Evolutionary conservation across 1,140 invertebrate species (phyloP).

Genomic region (Harlomillsia oculata): DNA sequence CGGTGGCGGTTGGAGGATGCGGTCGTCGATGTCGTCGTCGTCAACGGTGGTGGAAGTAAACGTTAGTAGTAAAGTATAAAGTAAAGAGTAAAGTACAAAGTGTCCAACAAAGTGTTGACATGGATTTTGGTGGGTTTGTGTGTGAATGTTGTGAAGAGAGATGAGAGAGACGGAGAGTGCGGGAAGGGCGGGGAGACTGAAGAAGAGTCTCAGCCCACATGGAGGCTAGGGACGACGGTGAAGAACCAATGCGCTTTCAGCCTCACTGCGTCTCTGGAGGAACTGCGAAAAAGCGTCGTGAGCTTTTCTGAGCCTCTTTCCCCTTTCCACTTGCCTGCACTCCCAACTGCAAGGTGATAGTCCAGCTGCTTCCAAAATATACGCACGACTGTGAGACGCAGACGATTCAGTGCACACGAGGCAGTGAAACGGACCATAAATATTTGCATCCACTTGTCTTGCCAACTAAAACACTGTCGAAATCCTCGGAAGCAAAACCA

Average conservation of each 20-base stretch:
- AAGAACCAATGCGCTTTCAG: slow-evolving; percentile 35
- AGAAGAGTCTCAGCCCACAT: no score
- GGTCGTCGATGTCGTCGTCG: background rate
- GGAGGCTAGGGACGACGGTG: no score
- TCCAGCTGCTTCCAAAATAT: slow-evolving; percentile 27
- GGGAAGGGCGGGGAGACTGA: no score
- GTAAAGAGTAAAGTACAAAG: background rate
- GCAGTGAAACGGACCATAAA: slow-evolving; percentile 34
- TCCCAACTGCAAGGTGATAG: slow-evolving; percentile 22
- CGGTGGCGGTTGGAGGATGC: background rate
- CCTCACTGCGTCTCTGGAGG: slow-evolving; percentile 18
- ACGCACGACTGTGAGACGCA: slow-evolving; percentile 28
- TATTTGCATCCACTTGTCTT: slow-evolving; percentile 33
- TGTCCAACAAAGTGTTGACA: background rate
- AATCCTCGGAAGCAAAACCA: no score
- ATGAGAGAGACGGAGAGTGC: background rate
- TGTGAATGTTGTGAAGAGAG: background rate
- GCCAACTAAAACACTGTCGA: no score
- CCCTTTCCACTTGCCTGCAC: slow-evolving; percentile 25
- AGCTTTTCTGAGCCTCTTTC: slow-evolving; percentile 21
- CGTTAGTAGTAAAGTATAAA: background rate
- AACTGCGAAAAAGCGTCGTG: slow-evolving; percentile 26
- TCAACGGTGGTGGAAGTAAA: background rate
- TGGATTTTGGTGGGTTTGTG: background rate
- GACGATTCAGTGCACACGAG: slow-evolving; percentile 29